A percentile compares a stretch with the other conserved stretches of the same genome.
Conservation (phyloP, 2,113 vertebrate species). For the Alaudala cheleensis region DNA sequence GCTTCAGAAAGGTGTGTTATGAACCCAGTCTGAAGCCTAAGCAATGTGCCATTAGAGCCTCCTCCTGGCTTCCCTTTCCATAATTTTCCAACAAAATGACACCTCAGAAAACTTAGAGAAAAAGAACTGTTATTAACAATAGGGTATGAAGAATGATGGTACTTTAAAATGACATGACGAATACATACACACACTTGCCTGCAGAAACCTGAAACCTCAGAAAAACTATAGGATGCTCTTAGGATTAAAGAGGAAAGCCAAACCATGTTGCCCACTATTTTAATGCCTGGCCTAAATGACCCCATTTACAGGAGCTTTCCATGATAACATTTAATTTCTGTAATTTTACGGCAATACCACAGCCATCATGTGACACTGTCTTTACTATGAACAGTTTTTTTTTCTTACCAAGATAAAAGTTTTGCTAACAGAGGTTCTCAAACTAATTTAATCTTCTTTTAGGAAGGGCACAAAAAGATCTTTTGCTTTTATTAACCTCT, state of each 20-base stretch:
- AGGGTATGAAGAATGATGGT: background rate
- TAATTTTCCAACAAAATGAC: background rate
- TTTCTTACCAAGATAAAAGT: background rate
- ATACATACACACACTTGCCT: background rate
- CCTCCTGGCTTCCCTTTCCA: background rate
- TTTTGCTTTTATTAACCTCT: background rate
- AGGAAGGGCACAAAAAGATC: background rate
- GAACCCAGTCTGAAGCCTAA: background rate
- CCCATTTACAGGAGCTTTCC: background rate
- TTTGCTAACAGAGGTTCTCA: background rate
- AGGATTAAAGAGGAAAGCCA: background rate
- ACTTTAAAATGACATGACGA: background rate
- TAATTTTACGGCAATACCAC: background rate
- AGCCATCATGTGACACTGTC: background rate
- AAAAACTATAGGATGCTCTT: background rate
- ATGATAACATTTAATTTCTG: background rate
- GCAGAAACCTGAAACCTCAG: background rate
- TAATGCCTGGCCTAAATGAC: background rate
- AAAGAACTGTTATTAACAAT: background rate
- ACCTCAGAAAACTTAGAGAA: background rate
- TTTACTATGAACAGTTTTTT: background rate
- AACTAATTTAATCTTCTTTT: background rate
- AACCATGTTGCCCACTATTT: background rate
- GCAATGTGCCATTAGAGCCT: background rate
- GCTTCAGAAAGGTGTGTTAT: background rate